A percentile compares a stretch with the other conserved stretches of the same genome.
Evolutionary conservation across 2,113 vertebrate genomes (phyloP).

Genomic region (Pimephales promelas): DNA sequence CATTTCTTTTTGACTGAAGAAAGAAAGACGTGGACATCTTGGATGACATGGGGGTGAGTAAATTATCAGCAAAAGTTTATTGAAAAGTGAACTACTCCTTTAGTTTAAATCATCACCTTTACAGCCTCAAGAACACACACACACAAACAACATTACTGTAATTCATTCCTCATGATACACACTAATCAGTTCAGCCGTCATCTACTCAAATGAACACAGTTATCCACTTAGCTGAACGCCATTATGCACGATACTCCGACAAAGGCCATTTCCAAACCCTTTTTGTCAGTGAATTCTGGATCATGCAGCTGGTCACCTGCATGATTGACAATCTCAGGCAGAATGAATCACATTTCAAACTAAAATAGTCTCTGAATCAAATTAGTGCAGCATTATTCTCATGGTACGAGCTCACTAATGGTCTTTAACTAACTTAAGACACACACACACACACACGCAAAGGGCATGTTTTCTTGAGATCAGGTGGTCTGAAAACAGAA

Average conservation of each 20-base stretch:
- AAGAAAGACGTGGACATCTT: too few relatives aligned
- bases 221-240: background rate
- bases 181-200: background rate
- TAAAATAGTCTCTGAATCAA: conserved; percentile 2
- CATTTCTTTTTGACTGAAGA: too few relatives aligned
- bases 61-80: too few relatives aligned
- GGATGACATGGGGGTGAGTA: too few relatives aligned
- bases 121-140: background rate
- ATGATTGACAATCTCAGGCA: background rate
- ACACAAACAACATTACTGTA: background rate
- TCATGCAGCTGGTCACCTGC: background rate
- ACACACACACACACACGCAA: background rate
- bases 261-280: conserved; percentile 1
- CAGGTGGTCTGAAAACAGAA: background rate
- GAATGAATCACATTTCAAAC: conserved; percentile 6
- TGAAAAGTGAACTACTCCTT: too few relatives aligned
- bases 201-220: background rate
- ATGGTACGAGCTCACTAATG: background rate
- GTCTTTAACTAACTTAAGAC: background rate
- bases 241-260: background rate
- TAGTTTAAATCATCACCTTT: background rate
- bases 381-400: background rate
- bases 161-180: background rate
- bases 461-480: background rate
- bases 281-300: background rate